Evolutionary conservation across 1,140 invertebrate species (phyloP).

Genomic region (Kradibia gibbosae): DNA sequence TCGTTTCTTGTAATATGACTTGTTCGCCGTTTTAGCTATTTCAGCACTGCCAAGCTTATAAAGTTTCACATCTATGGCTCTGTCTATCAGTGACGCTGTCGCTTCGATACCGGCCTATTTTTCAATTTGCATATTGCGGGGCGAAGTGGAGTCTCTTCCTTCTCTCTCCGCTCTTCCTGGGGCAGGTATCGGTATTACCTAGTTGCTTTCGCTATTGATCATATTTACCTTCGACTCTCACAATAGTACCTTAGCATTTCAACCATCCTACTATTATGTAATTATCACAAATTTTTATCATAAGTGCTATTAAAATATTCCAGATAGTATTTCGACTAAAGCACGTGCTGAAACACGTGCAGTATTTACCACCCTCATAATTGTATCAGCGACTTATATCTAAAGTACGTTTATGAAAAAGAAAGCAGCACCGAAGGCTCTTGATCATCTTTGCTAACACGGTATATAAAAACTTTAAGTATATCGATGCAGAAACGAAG

Average conservation of each 20-base stretch:
- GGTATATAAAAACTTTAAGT: conserved; percentile 5
- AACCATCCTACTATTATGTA: neutral
- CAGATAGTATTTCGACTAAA: neutral
- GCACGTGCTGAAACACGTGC: conserved; percentile 41
- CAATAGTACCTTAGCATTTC: neutral
- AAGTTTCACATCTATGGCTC: neutral
- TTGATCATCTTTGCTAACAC: neutral
- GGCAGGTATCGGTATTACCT: no score
- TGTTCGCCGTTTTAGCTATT: neutral
- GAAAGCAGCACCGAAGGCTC: neutral
- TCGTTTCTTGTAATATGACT: neutral
- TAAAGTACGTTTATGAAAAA: neutral
- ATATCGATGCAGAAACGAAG: conserved; percentile 8
- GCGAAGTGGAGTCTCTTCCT: no score
- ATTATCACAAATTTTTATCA: neutral
- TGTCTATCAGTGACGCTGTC: no score
- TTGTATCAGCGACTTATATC: conserved; percentile 4
- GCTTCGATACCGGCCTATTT: no score
- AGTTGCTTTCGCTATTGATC: neutral
- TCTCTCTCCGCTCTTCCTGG: no score
- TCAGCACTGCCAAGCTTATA: neutral
- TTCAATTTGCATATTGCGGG: no score
- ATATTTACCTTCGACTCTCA: neutral
- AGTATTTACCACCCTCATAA: conserved; percentile 12
- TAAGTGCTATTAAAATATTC: conserved; percentile 3